Evolutionary conservation across 2,113 vertebrate species (phyloP).

Genomic region (Lutjanus erythropterus): DNA sequence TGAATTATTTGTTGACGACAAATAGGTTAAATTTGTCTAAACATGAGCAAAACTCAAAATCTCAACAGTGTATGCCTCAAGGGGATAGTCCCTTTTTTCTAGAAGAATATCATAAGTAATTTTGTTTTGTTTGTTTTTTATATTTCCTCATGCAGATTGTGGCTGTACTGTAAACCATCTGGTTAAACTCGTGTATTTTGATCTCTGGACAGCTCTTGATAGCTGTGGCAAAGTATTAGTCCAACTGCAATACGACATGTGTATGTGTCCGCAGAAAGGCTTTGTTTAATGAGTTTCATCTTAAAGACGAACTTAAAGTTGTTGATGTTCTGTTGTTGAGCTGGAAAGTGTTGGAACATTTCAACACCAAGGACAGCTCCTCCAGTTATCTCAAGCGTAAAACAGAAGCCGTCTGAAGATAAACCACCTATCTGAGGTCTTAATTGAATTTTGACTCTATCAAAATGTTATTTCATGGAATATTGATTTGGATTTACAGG

Average conservation of each 20-base stretch:
- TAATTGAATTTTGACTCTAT: not conserved
- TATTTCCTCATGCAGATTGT: not conserved
- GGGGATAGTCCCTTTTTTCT: no score
- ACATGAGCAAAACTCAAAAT: not conserved
- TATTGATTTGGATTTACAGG: not conserved
- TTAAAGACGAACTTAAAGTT: not conserved
- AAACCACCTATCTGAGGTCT: not conserved
- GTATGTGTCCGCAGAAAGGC: no score
- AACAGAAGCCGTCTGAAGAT: not conserved
- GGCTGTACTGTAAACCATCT: not conserved
- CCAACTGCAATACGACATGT: no score
- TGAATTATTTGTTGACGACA: not conserved
- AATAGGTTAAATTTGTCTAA: not conserved
- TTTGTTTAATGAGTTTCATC: not conserved
- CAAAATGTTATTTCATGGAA: not conserved
- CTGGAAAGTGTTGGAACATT: slow-evolving; percentile 6
- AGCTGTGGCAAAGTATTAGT: not conserved
- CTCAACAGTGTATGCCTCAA: not conserved
- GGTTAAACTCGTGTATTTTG: not conserved
- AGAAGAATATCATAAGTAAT: no score
- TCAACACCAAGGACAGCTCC: slow-evolving; percentile 80
- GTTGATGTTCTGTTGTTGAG: not conserved
- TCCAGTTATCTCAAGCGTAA: not conserved
- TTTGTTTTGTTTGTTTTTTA: not conserved
- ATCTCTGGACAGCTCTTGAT: not conserved